A percentile compares a stretch with the other conserved stretches of the same genome.
Conservation (phyloP, 2,797 vertebrate species). For the Eidolon dupreanum region DNA sequence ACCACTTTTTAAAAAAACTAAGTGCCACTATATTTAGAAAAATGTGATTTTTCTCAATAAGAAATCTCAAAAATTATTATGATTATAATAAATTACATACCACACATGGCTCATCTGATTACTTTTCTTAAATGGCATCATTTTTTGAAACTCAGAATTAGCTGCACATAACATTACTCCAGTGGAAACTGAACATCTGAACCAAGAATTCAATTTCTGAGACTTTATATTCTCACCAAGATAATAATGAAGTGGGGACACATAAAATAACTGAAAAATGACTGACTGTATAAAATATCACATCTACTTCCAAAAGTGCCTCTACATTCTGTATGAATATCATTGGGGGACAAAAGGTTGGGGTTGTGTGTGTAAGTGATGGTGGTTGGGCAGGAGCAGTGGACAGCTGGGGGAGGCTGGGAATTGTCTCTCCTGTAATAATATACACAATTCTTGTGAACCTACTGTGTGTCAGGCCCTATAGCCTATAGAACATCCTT, state of each 20-base stretch:
- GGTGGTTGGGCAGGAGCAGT: accelerated
- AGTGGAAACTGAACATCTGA: neutral
- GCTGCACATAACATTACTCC: neutral
- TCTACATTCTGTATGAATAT: neutral
- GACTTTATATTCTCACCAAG: neutral
- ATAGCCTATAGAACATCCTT: neutral
- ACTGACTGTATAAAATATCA: neutral
- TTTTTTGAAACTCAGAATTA: neutral
- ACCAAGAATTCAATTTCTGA: neutral
- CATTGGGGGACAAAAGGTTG: neutral
- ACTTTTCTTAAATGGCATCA: constrained; percentile 5
- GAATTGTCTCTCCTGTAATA: neutral
- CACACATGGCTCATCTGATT: neutral
- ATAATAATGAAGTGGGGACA: neutral
- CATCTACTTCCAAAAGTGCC: neutral
- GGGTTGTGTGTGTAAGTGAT: neutral
- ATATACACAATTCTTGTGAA: neutral
- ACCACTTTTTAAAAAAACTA: neutral
- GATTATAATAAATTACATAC: constrained; percentile 25
- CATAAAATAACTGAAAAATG: neutral
- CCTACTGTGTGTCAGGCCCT: neutral
- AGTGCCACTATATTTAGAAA: constrained; percentile 47
- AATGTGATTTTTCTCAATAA: constrained; percentile 52
- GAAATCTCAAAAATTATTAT: neutral
- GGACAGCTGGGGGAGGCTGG: neutral